Percentiles rank a stretch among this genome's conserved stretches.
Conservation (phyloP, 2,113 vertebrate species). For the Rhinopomastus cyanomelas region DNA sequence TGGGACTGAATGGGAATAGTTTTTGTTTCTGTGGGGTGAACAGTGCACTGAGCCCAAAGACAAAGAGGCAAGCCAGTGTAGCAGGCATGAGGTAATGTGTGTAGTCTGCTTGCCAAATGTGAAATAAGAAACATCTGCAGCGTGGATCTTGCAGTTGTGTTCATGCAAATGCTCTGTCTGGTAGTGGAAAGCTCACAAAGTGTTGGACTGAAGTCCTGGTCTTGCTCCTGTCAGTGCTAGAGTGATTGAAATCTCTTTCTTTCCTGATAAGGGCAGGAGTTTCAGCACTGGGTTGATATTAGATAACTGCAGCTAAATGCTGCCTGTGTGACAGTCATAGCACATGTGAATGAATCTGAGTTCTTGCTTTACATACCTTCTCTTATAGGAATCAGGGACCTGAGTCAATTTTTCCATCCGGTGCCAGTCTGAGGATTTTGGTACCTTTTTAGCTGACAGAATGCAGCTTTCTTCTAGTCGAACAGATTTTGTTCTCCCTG, state of each 20-base stretch:
- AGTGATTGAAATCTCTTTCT: background rate
- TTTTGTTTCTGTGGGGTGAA: slow-evolving; percentile 46
- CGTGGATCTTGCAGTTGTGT: slow-evolving; percentile 51
- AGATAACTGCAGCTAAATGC: background rate
- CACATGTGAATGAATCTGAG: background rate
- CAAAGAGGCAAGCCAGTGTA: slow-evolving; percentile 48
- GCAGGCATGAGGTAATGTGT: slow-evolving; percentile 69
- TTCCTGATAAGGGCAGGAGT: background rate
- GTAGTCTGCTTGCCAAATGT: slow-evolving; percentile 32
- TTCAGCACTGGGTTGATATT: background rate
- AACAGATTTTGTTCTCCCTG: background rate
- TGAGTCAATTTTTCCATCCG: background rate
- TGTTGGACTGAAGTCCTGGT: background rate
- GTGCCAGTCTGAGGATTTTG: background rate
- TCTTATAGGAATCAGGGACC: background rate
- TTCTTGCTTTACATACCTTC: background rate
- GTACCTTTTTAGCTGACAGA: background rate
- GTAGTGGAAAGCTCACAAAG: background rate
- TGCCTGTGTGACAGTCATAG: background rate
- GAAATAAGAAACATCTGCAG: slow-evolving; percentile 71
- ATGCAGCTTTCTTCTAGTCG: background rate
- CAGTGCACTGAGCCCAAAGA: slow-evolving; percentile 49
- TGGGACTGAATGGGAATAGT: background rate
- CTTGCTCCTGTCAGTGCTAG: slow-evolving; percentile 4
- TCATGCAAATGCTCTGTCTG: slow-evolving; percentile 40